Evolutionary conservation across 2,113 vertebrate species (phyloP).

Genomic region (Urocynchramus pylzowi): DNA sequence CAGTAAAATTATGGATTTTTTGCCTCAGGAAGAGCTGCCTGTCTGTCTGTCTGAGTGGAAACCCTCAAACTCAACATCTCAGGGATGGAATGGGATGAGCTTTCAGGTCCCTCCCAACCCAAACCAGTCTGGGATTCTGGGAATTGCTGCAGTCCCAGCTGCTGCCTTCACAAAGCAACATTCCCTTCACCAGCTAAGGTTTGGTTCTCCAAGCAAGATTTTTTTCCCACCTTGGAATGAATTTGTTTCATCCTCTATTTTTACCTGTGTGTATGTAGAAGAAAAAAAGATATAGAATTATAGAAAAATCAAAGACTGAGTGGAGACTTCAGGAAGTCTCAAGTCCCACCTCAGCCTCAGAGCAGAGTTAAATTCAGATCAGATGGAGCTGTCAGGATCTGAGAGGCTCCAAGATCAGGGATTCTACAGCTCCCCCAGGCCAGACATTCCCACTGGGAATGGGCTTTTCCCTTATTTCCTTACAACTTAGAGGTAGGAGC

Average conservation of each 20-base stretch:
- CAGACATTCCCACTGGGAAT: not conserved
- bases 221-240: not conserved
- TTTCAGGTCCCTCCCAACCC: not conserved
- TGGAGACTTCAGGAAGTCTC: not conserved
- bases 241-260: not conserved
- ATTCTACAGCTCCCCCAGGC: not conserved
- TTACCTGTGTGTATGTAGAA: not conserved
- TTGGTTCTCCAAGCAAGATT: not conserved
- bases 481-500: not conserved
- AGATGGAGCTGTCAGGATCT: not conserved
- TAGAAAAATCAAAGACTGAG: accelerated
- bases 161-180: not conserved
- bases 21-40: not conserved
- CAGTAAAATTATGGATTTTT: not conserved
- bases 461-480: not conserved
- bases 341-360: not conserved
- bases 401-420: not conserved
- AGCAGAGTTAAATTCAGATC: not conserved
- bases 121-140: not conserved
- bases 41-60: not conserved
- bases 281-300: not conserved
- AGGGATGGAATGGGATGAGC: not conserved
- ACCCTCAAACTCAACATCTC: not conserved
- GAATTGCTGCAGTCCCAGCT: not conserved
- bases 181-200: not conserved